Conservation (phyloP, 2,797 vertebrate genomes). For the Leptodactylus fallax region DNA sequence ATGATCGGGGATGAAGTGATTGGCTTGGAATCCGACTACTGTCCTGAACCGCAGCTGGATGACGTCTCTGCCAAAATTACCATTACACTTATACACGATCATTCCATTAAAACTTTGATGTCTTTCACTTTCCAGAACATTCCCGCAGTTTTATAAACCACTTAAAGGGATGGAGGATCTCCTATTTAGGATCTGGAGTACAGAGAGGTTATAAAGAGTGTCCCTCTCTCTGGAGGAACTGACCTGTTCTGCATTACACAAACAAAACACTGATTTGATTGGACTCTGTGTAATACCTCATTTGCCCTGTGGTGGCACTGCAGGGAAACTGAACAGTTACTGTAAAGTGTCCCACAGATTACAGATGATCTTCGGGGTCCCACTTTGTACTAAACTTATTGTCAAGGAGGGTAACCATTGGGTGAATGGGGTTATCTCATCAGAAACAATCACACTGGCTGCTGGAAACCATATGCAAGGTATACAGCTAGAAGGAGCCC, state of each 20-base stretch:
- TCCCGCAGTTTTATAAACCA: neutral
- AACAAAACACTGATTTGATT: neutral
- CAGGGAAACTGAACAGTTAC: neutral
- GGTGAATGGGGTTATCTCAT: too few relatives aligned
- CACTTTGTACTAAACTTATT: too few relatives aligned
- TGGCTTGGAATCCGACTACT: slow-evolving; percentile 1
- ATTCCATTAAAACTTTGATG: neutral
- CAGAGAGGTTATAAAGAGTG: neutral
- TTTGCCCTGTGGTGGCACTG: neutral
- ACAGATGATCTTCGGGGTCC: too few relatives aligned
- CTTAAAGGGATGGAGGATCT: too few relatives aligned
- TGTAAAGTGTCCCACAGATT: neutral
- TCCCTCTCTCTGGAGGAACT: too few relatives aligned
- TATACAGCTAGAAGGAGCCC: too few relatives aligned
- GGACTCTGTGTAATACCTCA: neutral
- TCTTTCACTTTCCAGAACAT: neutral
- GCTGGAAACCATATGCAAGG: too few relatives aligned
- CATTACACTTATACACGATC: neutral
- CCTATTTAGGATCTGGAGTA: neutral
- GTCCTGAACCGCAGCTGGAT: slow-evolving; percentile 17
- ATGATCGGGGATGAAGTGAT: slow-evolving; percentile 29
- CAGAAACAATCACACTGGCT: too few relatives aligned
- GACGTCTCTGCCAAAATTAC: neutral
- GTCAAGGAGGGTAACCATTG: too few relatives aligned
- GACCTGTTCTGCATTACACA: too few relatives aligned